Evolutionary conservation across 1,140 invertebrate genomes (phyloP).

Genomic region (Sitophilus oryzae): DNA sequence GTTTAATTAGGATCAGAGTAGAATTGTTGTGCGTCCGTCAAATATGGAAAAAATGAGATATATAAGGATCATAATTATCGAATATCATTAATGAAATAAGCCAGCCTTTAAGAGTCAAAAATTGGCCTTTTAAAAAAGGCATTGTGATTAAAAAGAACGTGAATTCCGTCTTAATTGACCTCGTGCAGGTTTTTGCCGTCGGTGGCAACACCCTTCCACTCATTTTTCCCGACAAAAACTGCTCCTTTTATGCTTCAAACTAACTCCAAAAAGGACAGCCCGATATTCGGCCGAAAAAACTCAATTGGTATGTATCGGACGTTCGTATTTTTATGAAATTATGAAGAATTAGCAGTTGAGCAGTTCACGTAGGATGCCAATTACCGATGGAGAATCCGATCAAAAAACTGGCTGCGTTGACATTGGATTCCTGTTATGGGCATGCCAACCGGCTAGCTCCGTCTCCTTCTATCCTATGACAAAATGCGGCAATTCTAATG

Average conservation of each 20-base stretch:
- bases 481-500: conserved; percentile 33
- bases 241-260: conserved; percentile 9
- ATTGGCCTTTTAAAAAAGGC: no score
- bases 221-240: conserved; percentile 8
- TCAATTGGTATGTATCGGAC: conserved; percentile 24
- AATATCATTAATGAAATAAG: no score
- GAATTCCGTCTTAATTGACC: no score
- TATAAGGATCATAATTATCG: no score
- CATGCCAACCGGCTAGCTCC: conserved; percentile 28
- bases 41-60: no score
- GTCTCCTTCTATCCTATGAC: conserved; percentile 27
- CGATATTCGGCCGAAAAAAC: conserved; percentile 1
- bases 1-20: no score
- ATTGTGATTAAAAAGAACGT: no score
- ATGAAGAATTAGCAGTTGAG: conserved; percentile 28
- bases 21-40: no score
- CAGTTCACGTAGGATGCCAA: conserved; percentile 25
- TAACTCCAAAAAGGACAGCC: conserved; percentile 13
- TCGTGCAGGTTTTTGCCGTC: no score
- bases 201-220: not conserved
- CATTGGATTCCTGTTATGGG: conserved; percentile 29
- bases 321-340: conserved; percentile 27
- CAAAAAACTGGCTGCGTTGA: conserved; percentile 26
- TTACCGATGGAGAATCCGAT: conserved; percentile 27
- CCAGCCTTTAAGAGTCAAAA: no score